A percentile compares a stretch with the other conserved stretches of the same genome.
Evolutionary conservation across 1,140 invertebrate species (phyloP).

Genomic region (Chrysoperla carnea): DNA sequence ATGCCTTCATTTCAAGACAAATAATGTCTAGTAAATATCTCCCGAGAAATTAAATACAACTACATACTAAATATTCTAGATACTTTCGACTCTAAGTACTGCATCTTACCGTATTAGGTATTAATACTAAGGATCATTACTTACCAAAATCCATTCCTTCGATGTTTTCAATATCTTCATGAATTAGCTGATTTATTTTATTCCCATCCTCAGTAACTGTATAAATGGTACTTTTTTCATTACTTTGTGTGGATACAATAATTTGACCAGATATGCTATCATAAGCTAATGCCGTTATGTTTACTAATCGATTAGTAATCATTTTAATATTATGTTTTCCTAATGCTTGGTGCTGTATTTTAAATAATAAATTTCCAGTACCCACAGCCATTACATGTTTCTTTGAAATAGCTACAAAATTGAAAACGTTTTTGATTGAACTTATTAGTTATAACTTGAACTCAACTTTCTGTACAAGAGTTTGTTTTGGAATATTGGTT

Average conservation of each 20-base stretch:
- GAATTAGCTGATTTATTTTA: conserved; percentile 19
- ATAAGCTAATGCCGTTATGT: conserved; percentile 21
- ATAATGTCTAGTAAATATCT: no score
- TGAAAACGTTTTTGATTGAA: no score
- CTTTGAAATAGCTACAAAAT: conserved; percentile 11
- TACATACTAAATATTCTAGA: no score
- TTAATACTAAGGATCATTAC: conserved; percentile 6
- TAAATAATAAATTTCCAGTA: conserved; percentile 18
- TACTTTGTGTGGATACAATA: conserved; percentile 25
- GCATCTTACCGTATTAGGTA: no score
- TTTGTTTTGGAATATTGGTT: no score
- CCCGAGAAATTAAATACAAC: no score
- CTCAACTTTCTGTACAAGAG: no score
- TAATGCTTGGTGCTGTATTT: conserved; percentile 27
- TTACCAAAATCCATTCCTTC: conserved; percentile 42
- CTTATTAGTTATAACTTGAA: no score
- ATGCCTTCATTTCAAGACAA: no score
- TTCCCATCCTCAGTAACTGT: conserved; percentile 22
- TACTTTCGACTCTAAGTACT: no score
- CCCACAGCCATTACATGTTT: conserved; percentile 23
- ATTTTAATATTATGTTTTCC: conserved; percentile 22
- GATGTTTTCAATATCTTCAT: conserved; percentile 29
- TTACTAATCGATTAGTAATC: conserved; percentile 22
- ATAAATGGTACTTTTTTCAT: conserved; percentile 23
- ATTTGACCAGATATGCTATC: conserved; percentile 25